Base-by-base conservation (phyloP, 2,113 vertebrate genomes). In the Bubo bubo region DNA sequence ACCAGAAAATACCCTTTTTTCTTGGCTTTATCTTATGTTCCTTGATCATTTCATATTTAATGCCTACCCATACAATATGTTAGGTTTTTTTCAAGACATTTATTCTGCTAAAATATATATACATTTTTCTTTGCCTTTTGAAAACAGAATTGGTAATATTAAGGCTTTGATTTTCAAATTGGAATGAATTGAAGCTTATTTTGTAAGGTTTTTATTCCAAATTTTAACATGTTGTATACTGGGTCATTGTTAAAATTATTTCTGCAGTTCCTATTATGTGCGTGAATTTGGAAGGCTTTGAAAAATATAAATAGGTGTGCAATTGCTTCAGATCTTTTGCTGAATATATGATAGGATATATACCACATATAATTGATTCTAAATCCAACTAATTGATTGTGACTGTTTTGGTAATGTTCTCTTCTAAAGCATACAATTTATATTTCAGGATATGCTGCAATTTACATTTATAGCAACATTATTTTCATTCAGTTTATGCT, bases 11-110 rank as follows among this genome's bases (percentile, higher is more conserved):
- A 85, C 67, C 5, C 20, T 43, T 80, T 91, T 96, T 89, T 75
- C 62, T 86, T 95, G 90, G 83, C 83, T 94, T 64, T 71, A 6
- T 88, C 90, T 92, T 96, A 91, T 56, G 72, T 92, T 96, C 76
- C 39, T 82, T 91, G 66, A 49, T 95, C 87, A 89, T 95, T 88
- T 95, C 49, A 19, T 79, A 75, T 82, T 96, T 86, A 39, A 67
- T 90, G 88, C 77, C 64, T 94, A 74, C 52, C 63, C 67, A 47
- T 85, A 71, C 43, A 92, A 34, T 79, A 66, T 91, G 68, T 80
- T 95, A 95, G 89, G 63, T 62, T 71, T 71, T 89, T 84, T 77
- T 21, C 22, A 62, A 80, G 20, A 52, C 6, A 28, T 70, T 79
- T 85, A 32, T 72, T 66, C 14, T 86, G 82, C 39, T 53, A 55